Evolutionary conservation across 2,113 vertebrate species (phyloP), one percentile per base, ranked within the genome.

Genomic region (Brienomyrus longianalis): DNA sequence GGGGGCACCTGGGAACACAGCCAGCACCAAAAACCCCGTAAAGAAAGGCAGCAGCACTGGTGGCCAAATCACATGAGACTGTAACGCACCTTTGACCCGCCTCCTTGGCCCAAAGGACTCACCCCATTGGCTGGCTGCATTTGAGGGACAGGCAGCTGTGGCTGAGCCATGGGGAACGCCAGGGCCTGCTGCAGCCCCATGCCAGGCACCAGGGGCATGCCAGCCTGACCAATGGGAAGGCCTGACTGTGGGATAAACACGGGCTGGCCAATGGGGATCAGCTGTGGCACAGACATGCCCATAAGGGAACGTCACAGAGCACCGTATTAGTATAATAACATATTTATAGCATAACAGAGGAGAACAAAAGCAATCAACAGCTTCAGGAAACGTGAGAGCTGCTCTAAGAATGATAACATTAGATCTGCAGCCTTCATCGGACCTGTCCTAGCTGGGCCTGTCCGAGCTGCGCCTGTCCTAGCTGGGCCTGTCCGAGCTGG

Each of bases 161-260:
- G 91, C 90, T 94, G 94, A 11, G 91, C 91, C 85, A 92, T 23
- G 6, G 90, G 15, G 83, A 93, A 45, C 1, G 83, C 47, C 19
- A 92, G 91, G 48, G 84, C 92, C 89, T 92, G 93, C 54, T 92
- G 95, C 48, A 94, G 86, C 27, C 86, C 88, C 89, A 90, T 84
- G 21, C 92, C 35, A 27, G 94, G 92, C 84, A 94, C 88, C 0
- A 92, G 39, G 90, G 88, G 85, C 43, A 84, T n/a, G 6, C 48
- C 84, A 27, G 66, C 66, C 90, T 94, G 94, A 56, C 92, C 93
- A 56, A 88, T 11, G 54, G 91, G 92, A 86, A 92, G 93, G 23
- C 92, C 92, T 0, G 93, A 74, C 84, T 93, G 94, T 88, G 94
- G 94, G 86, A 95, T 43, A 3, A 94, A 91, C n/a, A 94, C 11